Conservation (phyloP, 2,113 vertebrate species). For the Larimichthys polyactis region DNA sequence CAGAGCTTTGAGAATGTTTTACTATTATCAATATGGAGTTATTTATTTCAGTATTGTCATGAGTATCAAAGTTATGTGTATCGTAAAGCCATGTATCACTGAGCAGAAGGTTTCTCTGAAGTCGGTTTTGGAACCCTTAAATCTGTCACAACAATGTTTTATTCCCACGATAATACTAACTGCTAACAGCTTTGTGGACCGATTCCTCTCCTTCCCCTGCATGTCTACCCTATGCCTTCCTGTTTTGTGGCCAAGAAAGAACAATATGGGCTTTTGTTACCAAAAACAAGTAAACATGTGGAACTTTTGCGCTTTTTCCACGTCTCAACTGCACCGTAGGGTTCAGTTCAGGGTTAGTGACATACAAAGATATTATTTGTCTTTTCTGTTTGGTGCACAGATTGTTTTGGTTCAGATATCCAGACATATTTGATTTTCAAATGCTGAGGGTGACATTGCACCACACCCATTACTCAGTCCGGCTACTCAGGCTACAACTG, state of each 20-base stretch:
- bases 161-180: conserved; percentile 5
- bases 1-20: conserved; percentile 51
- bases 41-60: conserved; percentile 75
- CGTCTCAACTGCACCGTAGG: background rate
- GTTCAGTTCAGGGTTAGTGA: background rate
- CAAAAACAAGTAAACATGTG: conserved; percentile 23
- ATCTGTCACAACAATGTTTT: conserved; percentile 11
- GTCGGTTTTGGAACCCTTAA: conserved; percentile 18
- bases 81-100: conserved; percentile 50
- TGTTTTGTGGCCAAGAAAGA: conserved; percentile 20
- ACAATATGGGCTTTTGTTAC: conserved; percentile 28
- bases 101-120: conserved; percentile 23
- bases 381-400: background rate
- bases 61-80: conserved; percentile 18
- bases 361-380: background rate
- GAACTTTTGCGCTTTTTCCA: background rate
- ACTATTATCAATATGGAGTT: conserved; percentile 46
- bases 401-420: conserved; percentile 2
- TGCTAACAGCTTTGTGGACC: conserved; percentile 6
- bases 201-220: background rate
- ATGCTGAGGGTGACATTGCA: background rate
- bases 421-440: background rate
- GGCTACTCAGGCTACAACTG: too few relatives aligned
- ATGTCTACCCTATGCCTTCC: conserved; percentile 19
- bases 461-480: background rate